Conservation (phyloP, 2,797 vertebrate species). For the Champsocephalus gunnari region DNA sequence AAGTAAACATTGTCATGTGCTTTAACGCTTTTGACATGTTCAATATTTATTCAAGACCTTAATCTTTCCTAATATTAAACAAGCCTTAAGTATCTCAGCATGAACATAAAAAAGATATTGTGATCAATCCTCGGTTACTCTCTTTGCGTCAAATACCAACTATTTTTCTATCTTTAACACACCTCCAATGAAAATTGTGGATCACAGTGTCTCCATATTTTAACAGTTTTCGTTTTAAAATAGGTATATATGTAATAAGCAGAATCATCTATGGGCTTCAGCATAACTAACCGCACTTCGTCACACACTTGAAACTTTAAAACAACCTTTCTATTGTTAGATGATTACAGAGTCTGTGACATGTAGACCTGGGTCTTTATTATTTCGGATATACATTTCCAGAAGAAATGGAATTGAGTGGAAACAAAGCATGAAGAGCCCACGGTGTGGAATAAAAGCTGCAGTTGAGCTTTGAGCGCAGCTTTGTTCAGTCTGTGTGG, state of each 20-base stretch:
- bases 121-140: not conserved
- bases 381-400: not conserved
- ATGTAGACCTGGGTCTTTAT: not conserved
- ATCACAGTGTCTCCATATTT: not conserved
- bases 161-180: not conserved
- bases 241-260: not conserved
- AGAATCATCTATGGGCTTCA: not conserved
- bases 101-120: not conserved
- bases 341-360: not conserved
- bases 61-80: not conserved
- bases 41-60: not conserved
- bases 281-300: not conserved
- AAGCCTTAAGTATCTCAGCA: not conserved
- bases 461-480: constrained; percentile 19
- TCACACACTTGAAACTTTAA: constrained; percentile 2
- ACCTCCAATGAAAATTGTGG: not conserved
- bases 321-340: not conserved
- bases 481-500: constrained; percentile 28
- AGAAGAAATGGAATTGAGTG: constrained; percentile 13
- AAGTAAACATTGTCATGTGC: not conserved
- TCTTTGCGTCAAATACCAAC: not conserved
- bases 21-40: not conserved
- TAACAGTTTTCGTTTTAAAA: not conserved
- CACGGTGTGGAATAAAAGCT: not conserved
- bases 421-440: not conserved